A percentile compares a stretch with the other conserved stretches of the same genome.
Evolutionary conservation across 2,888 invertebrate species (phyloP).

Genomic region (Hoplodrina ambigua): DNA sequence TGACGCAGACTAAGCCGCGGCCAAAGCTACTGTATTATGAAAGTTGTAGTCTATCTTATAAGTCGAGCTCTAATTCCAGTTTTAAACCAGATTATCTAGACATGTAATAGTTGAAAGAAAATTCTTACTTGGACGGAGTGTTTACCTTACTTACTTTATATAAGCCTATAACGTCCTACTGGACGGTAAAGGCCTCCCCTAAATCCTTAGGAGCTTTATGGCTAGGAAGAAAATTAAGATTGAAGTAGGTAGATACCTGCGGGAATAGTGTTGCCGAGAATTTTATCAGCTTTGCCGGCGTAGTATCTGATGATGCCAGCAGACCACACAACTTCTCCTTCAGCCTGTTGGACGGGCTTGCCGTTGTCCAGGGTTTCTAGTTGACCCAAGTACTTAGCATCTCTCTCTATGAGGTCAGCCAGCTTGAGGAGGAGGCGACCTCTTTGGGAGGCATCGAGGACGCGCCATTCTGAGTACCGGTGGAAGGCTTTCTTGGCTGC

Average conservation of each 20-base stretch:
- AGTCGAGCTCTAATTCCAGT: not conserved
- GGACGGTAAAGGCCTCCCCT: not conserved
- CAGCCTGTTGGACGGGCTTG: constrained; percentile 94
- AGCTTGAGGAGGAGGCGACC: constrained; percentile 93
- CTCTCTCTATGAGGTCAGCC: constrained; percentile 94
- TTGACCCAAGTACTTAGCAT: constrained; percentile 93
- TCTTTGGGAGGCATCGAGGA: constrained; percentile 94
- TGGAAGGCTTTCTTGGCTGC: constrained; percentile 95
- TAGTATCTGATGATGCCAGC: constrained; percentile 94
- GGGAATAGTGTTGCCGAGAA: constrained; percentile 94
- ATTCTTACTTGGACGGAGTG: not conserved
- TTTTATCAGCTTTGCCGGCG: constrained; percentile 98
- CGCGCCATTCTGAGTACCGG: constrained; percentile 94
- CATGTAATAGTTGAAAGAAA: not conserved
- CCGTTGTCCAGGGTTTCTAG: constrained; percentile 98
- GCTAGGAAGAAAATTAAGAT: no score
- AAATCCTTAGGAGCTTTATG: not conserved
- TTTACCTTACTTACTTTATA: not conserved
- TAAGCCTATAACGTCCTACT: not conserved
- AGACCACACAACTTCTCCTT: constrained; percentile 91
- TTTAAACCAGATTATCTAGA: constrained; percentile 20
- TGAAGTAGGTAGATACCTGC: constrained; percentile 76
- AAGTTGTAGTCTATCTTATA: no score
- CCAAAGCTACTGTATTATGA: no score
- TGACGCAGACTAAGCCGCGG: no score